Evolutionary conservation across 2,888 invertebrate genomes (phyloP).

Genomic region (Ormyrus nitidulus): DNA sequence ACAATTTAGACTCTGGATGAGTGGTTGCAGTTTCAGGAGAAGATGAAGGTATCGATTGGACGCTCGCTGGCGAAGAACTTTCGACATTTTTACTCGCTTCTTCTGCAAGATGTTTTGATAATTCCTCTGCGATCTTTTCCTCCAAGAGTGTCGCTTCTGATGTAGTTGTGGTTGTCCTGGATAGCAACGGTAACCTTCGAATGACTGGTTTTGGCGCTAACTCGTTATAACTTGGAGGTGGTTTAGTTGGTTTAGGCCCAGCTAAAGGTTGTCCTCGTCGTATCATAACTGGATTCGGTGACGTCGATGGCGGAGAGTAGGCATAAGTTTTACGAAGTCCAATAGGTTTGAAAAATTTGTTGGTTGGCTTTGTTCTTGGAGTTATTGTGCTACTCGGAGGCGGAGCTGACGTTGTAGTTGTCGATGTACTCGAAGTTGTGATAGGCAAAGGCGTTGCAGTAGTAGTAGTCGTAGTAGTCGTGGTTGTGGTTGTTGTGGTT

Average conservation of each 20-base stretch:
- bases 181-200: conserved; percentile 65
- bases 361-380: conserved; percentile 60
- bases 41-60: background rate
- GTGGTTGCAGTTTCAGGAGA: conserved; percentile 1
- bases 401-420: conserved; percentile 55
- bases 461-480: conserved; percentile 12
- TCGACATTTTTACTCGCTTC: conserved; percentile 6
- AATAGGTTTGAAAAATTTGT: conserved; percentile 69
- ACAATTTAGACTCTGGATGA: conserved; percentile 6
- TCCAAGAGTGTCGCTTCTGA: conserved; percentile 50
- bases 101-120: conserved; percentile 37
- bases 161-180: conserved; percentile 62
- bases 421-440: conserved; percentile 36
- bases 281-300: conserved; percentile 69
- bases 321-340: conserved; percentile 67
- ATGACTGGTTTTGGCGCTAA: conserved; percentile 71
- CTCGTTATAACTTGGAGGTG: conserved; percentile 69
- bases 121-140: conserved; percentile 26
- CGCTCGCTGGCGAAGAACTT: background rate
- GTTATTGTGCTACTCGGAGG: conserved; percentile 57
- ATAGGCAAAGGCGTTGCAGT: conserved; percentile 14
- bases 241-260: conserved; percentile 71
- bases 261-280: conserved; percentile 65
- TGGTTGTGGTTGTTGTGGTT: conserved; percentile 55
- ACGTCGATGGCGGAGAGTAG: conserved; percentile 69